Base-by-base conservation (phyloP, 1,140 invertebrate genomes). In the Sinella curviseta region DNA sequence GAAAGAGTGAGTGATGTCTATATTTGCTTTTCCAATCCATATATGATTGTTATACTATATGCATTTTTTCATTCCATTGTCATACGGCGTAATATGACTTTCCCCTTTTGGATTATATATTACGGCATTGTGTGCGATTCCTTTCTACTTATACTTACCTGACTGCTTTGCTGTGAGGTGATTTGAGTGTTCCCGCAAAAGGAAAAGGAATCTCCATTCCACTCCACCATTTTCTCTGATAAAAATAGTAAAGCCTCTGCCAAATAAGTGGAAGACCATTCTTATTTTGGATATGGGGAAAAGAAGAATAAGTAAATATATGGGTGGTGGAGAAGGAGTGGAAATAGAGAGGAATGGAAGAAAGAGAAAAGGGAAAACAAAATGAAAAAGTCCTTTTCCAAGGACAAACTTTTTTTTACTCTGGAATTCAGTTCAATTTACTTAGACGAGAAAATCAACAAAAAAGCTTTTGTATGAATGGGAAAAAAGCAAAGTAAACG, bases 81-180 rank as follows among this genome's bases (percentile, higher is more conserved):
- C 14, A 60, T 17, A 60, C 24, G 14, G 3, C 55, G 55, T 60
- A 24, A n/a, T n/a, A n/a, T 60, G n/a, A 24, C 55, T 60, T 60
- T 60, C 55, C 39, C 55, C 55, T n/a, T 60, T n/a, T 60, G 55
- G 55, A 60, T 60, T 60, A 60, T 26, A 60, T 48, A n/a, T n/a
- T n/a, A n/a, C n/a, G n/a, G n/a, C n/a, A n/a, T n/a, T n/a, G n/a
- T n/a, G 55, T 60, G 24, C 24, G 55, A 60, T 60, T 60, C 3
- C 24, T 4, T 17, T 60, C 3, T 24, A 60, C 55, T 60, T 60
- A 60, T 24, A 4, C 55, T n/a, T 26, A 60, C 55, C 55, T 60
- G 55, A 60, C 24, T 12, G 55, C 24, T 60, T 24, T 26, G 55
- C 14, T 17, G 24, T 14, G 55, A 24, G n/a, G 55, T 14, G 14